Evolutionary conservation across 2,113 vertebrate species (phyloP), one percentile per base, ranked within the genome.

Genomic region (Nipponia nippon): DNA sequence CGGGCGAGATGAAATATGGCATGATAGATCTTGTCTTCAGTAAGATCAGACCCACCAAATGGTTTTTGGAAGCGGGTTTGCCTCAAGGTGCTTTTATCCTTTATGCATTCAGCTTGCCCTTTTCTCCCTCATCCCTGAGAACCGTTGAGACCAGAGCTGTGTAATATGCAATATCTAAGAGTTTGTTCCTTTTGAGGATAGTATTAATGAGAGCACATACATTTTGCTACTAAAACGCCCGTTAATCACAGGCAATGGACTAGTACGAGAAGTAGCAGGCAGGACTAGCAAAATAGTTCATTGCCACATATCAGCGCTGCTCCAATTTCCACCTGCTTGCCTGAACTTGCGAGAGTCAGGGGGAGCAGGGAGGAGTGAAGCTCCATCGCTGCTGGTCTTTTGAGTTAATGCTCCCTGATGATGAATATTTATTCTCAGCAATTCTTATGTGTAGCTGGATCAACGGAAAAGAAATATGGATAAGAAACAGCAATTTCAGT

Each of bases 41-140:
- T 73, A 94, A 91, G 87, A 85, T 91, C 83, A 75, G 27, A 87
- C 71, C 58, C 55, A 75, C 95, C 92, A 70, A 38, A 62, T 91
- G 84, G 79, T 73, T 89, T 95, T 93, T 95, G 88, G 71, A 93
- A 85, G 53, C 1, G 20, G 49, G 36, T 95, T 95, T 95, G 87
- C 96, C 73, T 96, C 75, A 78, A 83, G 82, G 78, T 92, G 85
- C 83, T 95, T 91, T 95, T 91, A 84, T 83, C 84, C 89, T 92
- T 93, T 93, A 66, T 88, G 78, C 66, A 47, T 61, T 67, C 65
- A 44, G 20, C 46, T 63, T 73, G 46, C 46, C 76, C 78, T 95
- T 91, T 93, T 85, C 84, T 92, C 29, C 44, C 38, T 49, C 1
- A 1, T 87, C 58, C 50, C 77, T 85, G 47, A 87, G 86, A 95